A percentile compares a stretch with the other conserved stretches of the same genome.
Evolutionary conservation across 2,113 vertebrate genomes (phyloP).

Genomic region (Rana temporaria): DNA sequence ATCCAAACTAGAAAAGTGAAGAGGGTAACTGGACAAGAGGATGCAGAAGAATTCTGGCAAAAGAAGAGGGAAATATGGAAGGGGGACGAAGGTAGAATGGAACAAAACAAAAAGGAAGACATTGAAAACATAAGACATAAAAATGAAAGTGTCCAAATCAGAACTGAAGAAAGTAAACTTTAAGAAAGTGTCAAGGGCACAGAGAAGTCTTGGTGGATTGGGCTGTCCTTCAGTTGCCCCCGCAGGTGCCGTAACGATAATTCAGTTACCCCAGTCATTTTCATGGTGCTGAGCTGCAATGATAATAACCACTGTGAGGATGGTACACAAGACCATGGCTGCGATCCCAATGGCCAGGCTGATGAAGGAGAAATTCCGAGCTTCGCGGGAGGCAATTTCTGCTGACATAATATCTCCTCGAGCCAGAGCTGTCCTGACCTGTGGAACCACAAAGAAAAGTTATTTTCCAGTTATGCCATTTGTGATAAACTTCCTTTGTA

Average conservation of each 20-base stretch:
- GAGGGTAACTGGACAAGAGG: neutral
- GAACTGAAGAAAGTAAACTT: constrained; percentile 45
- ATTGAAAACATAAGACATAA: neutral
- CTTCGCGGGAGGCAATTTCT: constrained; percentile 90
- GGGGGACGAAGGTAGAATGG: neutral
- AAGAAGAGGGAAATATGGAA: neutral
- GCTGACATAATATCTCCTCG: constrained; percentile 91
- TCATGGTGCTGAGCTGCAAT: constrained; percentile 94
- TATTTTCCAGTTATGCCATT: no score
- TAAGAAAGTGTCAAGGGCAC: constrained; percentile 42
- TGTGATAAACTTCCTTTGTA: neutral
- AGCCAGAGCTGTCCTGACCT: constrained; percentile 90
- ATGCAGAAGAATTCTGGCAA: neutral
- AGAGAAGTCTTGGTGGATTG: constrained; percentile 14
- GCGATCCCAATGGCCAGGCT: constrained; percentile 92
- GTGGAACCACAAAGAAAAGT: constrained; percentile 1
- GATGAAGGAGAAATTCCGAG: constrained; percentile 95
- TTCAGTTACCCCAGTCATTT: constrained; percentile 90
- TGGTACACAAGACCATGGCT: constrained; percentile 92
- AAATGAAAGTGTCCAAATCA: constrained; percentile 12
- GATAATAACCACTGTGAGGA: constrained; percentile 93
- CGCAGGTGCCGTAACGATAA: constrained; percentile 9
- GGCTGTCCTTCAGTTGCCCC: constrained; percentile 1
- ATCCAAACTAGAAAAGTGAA: neutral
- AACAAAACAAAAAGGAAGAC: neutral